Evolutionary conservation across 2,797 vertebrate genomes (phyloP).

Genomic region (Anisognathus igniventris): DNA sequence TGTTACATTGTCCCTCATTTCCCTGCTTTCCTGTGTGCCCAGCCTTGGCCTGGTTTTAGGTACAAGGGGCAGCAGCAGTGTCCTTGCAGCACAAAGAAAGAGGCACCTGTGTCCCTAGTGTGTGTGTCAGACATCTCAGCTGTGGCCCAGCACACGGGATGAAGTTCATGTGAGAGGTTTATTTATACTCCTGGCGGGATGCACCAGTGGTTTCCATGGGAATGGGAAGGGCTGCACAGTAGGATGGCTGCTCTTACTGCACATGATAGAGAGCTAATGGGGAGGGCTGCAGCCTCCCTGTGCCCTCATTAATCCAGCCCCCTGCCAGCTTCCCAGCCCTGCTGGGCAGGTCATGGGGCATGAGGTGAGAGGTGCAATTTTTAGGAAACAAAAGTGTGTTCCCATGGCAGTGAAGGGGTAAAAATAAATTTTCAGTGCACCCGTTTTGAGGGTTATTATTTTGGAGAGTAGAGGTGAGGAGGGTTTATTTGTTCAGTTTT

Average conservation of each 20-base stretch:
- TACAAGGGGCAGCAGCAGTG: background rate
- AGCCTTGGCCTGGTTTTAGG: background rate
- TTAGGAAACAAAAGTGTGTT: background rate
- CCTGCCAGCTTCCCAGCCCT: background rate
- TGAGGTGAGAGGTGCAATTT: background rate
- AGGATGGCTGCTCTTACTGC: slow-evolving; percentile 11
- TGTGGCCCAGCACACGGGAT: background rate
- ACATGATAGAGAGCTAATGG: slow-evolving; percentile 36
- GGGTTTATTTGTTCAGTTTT: background rate
- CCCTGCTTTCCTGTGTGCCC: background rate
- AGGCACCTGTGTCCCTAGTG: fast-evolving
- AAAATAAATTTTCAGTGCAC: background rate
- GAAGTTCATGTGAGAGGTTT: background rate
- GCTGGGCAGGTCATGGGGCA: background rate
- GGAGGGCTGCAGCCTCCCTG: slow-evolving; percentile 8
- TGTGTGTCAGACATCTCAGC: background rate
- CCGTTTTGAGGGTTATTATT: background rate
- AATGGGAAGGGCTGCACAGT: slow-evolving; percentile 48
- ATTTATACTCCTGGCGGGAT: slow-evolving; percentile 50
- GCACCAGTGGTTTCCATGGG: slow-evolving; percentile 59
- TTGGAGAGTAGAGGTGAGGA: background rate
- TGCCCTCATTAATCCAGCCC: background rate
- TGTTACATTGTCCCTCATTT: background rate
- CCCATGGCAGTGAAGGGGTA: fast-evolving
- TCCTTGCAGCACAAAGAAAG: fast-evolving